phyloP scores from a whole-genome alignment of 2,888 invertebrate species.

The Torymus auratus region DNA sequence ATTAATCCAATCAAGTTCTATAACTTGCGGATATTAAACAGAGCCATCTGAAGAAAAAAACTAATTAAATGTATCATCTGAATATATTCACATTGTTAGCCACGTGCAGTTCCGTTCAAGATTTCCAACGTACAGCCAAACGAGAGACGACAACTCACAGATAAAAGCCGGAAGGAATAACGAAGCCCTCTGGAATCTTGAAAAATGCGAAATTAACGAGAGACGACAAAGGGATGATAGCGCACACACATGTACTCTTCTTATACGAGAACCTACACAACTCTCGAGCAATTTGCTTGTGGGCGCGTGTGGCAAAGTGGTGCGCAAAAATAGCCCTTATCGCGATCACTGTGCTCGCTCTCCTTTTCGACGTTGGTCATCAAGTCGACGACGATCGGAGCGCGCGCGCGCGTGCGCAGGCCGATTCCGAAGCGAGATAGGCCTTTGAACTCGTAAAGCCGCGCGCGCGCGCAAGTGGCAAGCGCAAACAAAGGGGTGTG shows the following conservation, averaged over 20 bases:
- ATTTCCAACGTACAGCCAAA: no score
- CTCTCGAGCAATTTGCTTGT: slow-evolving; percentile 8
- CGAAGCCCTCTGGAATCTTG: neutral
- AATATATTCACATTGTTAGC: no score
- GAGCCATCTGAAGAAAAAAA: no score
- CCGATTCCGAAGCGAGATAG: slow-evolving; percentile 58
- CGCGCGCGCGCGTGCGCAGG: no score
- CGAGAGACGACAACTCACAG: no score
- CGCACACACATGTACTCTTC: no score
- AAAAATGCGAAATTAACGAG: slow-evolving; percentile 27
- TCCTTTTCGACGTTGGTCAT: slow-evolving; percentile 20
- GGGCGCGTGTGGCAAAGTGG: slow-evolving; percentile 30
- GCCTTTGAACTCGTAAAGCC: slow-evolving; percentile 61
- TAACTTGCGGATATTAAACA: no score
- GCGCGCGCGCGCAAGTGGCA: slow-evolving; percentile 30
- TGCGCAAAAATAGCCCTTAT: slow-evolving; percentile 32
- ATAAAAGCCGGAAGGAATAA: no score
- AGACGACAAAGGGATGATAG: slow-evolving; percentile 30
- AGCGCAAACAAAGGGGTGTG: slow-evolving; percentile 59
- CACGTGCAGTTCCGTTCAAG: no score
- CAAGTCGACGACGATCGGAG: neutral
- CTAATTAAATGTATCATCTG: no score
- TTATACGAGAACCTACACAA: neutral
- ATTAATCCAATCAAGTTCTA: no score
- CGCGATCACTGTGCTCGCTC: neutral